Conservation (phyloP, 2,797 vertebrate genomes). For the Linurgus olivaceus region DNA sequence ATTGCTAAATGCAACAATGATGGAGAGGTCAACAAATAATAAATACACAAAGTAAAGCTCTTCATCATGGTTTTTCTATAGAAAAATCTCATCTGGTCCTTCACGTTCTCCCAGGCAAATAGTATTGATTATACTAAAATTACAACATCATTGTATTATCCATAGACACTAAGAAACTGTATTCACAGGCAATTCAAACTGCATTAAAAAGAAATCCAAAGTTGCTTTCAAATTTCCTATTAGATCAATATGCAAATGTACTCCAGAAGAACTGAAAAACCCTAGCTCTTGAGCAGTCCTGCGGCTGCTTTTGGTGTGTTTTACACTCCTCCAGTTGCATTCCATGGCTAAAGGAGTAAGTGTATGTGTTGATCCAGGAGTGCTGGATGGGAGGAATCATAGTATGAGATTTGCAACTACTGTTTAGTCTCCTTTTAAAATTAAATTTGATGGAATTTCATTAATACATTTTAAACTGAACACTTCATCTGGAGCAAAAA, state of each 20-base stretch:
- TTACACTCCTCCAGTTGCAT: background rate
- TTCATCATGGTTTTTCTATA: fast-evolving
- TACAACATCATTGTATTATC: background rate
- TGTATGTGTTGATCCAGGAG: fast-evolving
- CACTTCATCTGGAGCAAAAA: background rate
- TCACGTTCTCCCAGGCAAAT: background rate
- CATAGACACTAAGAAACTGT: background rate
- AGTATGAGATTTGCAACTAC: background rate
- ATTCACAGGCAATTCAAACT: background rate
- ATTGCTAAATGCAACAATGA: background rate
- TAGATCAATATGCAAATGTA: background rate
- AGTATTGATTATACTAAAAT: background rate
- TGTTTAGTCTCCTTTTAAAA: background rate
- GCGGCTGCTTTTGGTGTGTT: fast-evolving
- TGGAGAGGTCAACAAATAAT: background rate
- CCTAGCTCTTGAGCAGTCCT: background rate
- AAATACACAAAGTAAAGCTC: background rate
- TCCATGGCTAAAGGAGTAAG: background rate
- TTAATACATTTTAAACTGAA: background rate
- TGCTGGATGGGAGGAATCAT: background rate
- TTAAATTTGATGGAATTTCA: background rate
- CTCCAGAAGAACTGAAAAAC: background rate
- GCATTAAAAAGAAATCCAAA: background rate
- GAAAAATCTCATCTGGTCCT: background rate
- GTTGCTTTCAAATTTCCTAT: background rate